Evolutionary conservation across 2,113 vertebrate genomes (phyloP).

Genomic region (Motacilla alba): DNA sequence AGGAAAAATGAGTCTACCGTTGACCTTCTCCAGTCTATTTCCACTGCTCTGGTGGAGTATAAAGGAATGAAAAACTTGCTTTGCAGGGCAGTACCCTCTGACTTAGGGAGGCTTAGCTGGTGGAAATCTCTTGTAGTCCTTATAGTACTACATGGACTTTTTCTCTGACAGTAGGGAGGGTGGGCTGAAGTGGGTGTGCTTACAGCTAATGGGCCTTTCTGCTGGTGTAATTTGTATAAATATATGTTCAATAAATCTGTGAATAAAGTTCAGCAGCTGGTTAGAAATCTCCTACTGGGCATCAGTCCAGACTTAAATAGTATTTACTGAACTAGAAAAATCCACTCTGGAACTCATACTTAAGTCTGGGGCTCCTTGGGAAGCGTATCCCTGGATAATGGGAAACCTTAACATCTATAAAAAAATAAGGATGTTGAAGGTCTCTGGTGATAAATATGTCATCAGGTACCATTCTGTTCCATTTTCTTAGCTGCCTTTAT

Average conservation of each 20-base stretch:
- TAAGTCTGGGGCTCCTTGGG: background rate
- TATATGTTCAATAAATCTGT: background rate
- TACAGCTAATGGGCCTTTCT: background rate
- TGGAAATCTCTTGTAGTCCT: background rate
- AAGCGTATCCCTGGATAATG: background rate
- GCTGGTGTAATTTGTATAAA: conserved; percentile 3
- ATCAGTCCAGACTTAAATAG: background rate
- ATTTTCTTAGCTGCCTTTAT: background rate
- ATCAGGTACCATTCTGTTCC: background rate
- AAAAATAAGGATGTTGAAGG: background rate
- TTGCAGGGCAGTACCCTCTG: background rate
- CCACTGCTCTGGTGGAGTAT: background rate
- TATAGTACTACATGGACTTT: background rate
- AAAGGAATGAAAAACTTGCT: background rate
- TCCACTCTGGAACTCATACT: background rate
- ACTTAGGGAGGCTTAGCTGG: background rate
- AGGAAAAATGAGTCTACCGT: background rate
- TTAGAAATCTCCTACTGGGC: conserved; percentile 9
- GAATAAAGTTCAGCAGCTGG: conserved; percentile 24
- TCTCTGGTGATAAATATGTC: background rate
- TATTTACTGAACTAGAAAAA: conserved; percentile 41
- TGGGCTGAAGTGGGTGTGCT: background rate
- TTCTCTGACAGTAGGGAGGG: background rate
- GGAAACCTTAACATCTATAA: background rate
- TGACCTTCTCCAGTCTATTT: background rate